Evolutionary conservation across 2,113 vertebrate genomes (phyloP), one percentile per base, ranked within the genome.

Genomic region (Dolichallabes microphthalmus): DNA sequence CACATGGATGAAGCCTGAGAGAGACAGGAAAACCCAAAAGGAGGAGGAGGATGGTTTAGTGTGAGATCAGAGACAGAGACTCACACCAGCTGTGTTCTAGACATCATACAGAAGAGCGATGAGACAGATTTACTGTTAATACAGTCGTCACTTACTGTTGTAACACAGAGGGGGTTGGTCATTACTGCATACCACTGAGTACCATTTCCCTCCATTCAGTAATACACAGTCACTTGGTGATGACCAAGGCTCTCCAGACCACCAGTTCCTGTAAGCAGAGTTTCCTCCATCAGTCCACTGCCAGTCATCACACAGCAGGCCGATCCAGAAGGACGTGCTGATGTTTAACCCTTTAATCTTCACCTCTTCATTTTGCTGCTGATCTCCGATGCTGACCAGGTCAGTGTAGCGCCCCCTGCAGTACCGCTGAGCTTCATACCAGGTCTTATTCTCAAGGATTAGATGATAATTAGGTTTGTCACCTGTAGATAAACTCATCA

Each of bases 291-390:
- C 89, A 13, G 0, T 0, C 93, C 92, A 93, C 73, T 79, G 8
- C 89, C 90, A 93, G 0, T 71, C 0, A 80, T 92, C 91, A 1
- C 25, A 0, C 83, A 89, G 11, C 30, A 92, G 87, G 32, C 90
- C 91, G 58, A 92, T 93, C 94, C 93, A 93, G 82, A 91, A 90
- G 74, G 76, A 0, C 0, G 0, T 1, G 1, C 0, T 75, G 11
- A 1, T 1, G 0, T 12, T 52, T 0, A n/a, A 12, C 60, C 74
- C 85, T 55, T 20, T 1, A 0, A 39, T 0, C 9, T 8, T 78
- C 12, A 90, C 88, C 0, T 35, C 0, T 0, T 73, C 0, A 20
- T 91, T 88, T 73, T 91, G 57, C 0, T 0, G 4, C 0, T 17
- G 0, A 6, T 74, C 22, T 13, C 1, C 75, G 81, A 93, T 91